A percentile compares a stretch with the other conserved stretches of the same genome.
These are phyloP conservation scores for Trichosurus vulpecula DNA, from an alignment of 2,797 vertebrate species.

Conservation along the genomic window DNA sequence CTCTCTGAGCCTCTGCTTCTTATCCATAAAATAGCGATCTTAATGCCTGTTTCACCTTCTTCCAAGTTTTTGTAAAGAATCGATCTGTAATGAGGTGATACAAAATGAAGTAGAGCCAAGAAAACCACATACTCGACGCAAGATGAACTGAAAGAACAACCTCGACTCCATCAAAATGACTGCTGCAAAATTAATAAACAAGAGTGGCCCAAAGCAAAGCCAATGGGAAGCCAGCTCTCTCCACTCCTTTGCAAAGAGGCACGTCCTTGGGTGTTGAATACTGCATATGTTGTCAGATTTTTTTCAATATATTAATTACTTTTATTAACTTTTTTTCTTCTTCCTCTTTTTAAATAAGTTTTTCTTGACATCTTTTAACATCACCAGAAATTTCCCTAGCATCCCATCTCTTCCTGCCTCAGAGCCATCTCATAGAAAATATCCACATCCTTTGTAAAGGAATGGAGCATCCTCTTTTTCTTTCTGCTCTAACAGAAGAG, in stretches of 20 bases:
- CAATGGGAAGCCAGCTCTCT: neutral
- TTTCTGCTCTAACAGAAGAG: neutral
- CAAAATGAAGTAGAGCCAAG: neutral
- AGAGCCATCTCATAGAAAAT: neutral
- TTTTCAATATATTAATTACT: neutral
- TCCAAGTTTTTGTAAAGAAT: neutral
- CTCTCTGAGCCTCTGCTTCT: neutral
- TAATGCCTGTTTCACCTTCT: neutral
- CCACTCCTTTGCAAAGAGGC: neutral
- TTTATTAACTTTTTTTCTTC: neutral
- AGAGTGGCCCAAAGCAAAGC: neutral
- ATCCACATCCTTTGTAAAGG: neutral
- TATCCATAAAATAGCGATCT: neutral
- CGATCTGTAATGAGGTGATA: neutral
- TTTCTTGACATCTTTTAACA: neutral
- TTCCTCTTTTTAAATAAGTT: neutral
- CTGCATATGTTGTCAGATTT: neutral
- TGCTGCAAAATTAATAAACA: neutral
- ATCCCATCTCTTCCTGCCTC: neutral
- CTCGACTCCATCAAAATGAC: neutral
- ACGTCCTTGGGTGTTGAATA: neutral
- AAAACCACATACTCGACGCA: neutral
- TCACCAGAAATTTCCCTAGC: neutral
- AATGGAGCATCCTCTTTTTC: too few relatives aligned
- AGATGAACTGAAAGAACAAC: neutral